Base-by-base conservation (phyloP, 2,797 vertebrate genomes). In the Propithecus perrieri region DNA sequence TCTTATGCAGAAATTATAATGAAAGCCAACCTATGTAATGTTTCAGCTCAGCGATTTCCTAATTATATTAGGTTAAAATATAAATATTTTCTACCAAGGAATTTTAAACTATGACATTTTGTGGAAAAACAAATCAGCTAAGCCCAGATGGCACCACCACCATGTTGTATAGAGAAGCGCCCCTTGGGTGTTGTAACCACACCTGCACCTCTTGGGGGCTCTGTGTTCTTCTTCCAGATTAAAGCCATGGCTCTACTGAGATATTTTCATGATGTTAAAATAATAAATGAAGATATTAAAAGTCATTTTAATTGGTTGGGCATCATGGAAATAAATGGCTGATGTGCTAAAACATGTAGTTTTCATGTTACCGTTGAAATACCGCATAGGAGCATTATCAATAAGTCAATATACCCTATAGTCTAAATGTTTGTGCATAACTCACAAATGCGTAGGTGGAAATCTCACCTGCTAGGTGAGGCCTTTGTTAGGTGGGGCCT, bases 1-100 rank as follows among this genome's bases (percentile, higher is more conserved):
- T 63, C 48, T 55, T 91, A 88, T 94, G 79, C 74, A 92, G 96
- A 92, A 85, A 89, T 93, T 57, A 85, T 84, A 84, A 86, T 93
- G 88, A 85, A 94, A 97, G 83, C 41, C 80, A 85, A 90, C 61
- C 48, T 91, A 65, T 38, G 22, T 7, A 76, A 48, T 65, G 69
- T 48, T 83, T 76, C 85, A 75, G 78, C 33, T 90, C 65, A 33
- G 28, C 43, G 57, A 46, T 61, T 75, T 95, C 79, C 48, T 91
- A 86, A 97, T 97, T 80, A 67, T 72, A 76, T 92, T 91, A 89
- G 28, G 85, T 67, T 85, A 46, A 81, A 87, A 80, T 46, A 75
- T 85, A 94, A 97, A 80, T 57, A 78, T 85, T 91, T 96, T 69
- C 67, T 48, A 63, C 48, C 22, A 65, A 75, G 57, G 83, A 81